A percentile compares a stretch with the other conserved stretches of the same genome.
These are phyloP conservation scores for Pyrochroa serraticornis DNA, from an alignment of 2,888 invertebrate genomes.

Conservation along the genomic window DNA sequence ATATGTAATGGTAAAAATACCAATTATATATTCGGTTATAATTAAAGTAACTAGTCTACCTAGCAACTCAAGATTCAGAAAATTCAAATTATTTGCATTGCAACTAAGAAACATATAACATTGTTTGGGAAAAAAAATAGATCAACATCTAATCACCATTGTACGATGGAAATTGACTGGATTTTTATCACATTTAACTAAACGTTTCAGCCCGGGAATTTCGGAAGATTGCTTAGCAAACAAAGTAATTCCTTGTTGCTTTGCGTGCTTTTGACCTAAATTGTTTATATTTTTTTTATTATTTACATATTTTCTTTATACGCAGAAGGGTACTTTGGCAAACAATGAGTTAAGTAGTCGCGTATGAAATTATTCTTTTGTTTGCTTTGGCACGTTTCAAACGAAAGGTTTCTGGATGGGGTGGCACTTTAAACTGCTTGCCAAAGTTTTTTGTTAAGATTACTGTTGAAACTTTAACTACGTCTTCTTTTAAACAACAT, in stretches of 20 bases:
- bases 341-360: slow-evolving; percentile 9
- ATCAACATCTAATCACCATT: too few relatives aligned
- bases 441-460: too few relatives aligned
- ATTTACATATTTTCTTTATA: slow-evolving; percentile 23
- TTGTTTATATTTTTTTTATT: slow-evolving; percentile 18
- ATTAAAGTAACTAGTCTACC: slow-evolving; percentile 5
- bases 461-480: too few relatives aligned
- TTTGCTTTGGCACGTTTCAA: slow-evolving; percentile 14
- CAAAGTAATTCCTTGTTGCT: slow-evolving; percentile 1
- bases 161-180: too few relatives aligned
- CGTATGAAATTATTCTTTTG: slow-evolving; percentile 23
- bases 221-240: slow-evolving; percentile 4
- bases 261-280: slow-evolving; percentile 1
- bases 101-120: too few relatives aligned
- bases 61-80: too few relatives aligned
- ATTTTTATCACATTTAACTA: too few relatives aligned
- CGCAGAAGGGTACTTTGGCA: slow-evolving; percentile 17
- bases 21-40: slow-evolving; percentile 18
- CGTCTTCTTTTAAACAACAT: too few relatives aligned
- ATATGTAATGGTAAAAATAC: slow-evolving; percentile 9
- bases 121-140: too few relatives aligned
- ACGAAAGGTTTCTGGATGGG: too few relatives aligned
- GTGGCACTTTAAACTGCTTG: too few relatives aligned
- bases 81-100: too few relatives aligned
- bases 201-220: slow-evolving; percentile 1